Evolutionary conservation across 1,140 invertebrate species (phyloP).

Genomic region (Pseudachorutes palmiensis): DNA sequence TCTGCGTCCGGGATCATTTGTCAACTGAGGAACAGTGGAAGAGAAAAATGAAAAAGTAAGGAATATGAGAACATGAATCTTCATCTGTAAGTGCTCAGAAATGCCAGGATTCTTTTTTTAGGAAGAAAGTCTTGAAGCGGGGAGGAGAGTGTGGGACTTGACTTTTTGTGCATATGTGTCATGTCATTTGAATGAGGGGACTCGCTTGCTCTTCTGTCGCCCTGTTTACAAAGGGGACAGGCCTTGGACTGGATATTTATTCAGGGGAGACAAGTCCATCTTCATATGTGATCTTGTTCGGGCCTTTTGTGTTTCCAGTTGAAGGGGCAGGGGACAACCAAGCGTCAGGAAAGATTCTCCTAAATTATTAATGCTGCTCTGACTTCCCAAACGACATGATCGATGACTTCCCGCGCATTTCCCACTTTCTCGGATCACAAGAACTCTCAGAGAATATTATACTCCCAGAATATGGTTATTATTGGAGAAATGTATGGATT

Average conservation of each 20-base stretch:
- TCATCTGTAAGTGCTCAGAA: neutral
- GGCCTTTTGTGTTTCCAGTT: neutral
- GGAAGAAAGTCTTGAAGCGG: neutral
- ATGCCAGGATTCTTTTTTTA: neutral
- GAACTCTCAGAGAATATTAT: neutral
- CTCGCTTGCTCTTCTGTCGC: too few species aligned
- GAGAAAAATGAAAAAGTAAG: neutral
- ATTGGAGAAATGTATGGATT: conserved; percentile 6
- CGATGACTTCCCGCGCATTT: conserved; percentile 14
- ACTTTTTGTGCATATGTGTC: neutral
- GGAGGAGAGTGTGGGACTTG: neutral
- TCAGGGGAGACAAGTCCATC: neutral
- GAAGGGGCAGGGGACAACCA: neutral
- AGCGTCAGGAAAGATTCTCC: conserved; percentile 8
- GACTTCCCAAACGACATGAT: conserved; percentile 18
- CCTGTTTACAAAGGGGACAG: too few species aligned
- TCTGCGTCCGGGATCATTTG: conserved; percentile 12
- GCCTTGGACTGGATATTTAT: conserved; percentile 2
- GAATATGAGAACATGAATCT: conserved; percentile 6
- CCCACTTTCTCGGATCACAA: neutral
- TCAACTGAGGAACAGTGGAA: neutral
- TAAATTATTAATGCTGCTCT: conserved; percentile 26
- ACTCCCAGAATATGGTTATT: neutral
- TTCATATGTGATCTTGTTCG: neutral
- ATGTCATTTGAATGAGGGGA: conserved; percentile 3